Evolutionary conservation across 2,113 vertebrate species (phyloP).

Genomic region (Malurus elegans): DNA sequence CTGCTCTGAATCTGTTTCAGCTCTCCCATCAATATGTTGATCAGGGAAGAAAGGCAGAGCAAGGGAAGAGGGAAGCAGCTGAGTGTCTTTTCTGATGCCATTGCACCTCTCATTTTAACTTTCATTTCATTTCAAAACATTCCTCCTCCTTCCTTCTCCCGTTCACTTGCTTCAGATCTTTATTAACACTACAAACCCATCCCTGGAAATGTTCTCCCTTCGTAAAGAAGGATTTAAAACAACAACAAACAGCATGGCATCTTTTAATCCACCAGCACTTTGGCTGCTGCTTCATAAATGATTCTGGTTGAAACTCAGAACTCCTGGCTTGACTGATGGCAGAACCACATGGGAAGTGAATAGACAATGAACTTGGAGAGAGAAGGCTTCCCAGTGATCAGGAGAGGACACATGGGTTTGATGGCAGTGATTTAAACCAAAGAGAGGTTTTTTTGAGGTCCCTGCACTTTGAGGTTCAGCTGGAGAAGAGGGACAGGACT

Average conservation of each 20-base stretch:
- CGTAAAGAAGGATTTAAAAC: neutral
- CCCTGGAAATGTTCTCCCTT: neutral
- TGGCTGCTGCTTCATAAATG: neutral
- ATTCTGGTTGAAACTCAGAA: neutral
- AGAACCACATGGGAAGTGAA: neutral
- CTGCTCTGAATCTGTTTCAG: conserved; percentile 40
- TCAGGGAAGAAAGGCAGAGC: conserved; percentile 1
- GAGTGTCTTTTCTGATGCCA: neutral
- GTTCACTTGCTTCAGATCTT: neutral
- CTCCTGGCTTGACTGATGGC: neutral
- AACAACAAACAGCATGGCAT: neutral
- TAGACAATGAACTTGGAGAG: neutral
- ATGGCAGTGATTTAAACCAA: neutral
- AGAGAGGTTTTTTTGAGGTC: neutral
- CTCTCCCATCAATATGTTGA: neutral
- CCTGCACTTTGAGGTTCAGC: neutral
- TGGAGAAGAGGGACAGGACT: neutral
- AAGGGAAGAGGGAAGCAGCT: neutral
- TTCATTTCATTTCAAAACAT: neutral
- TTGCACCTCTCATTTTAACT: neutral
- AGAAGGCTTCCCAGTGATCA: neutral
- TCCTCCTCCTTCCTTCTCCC: neutral
- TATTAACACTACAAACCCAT: conserved; percentile 10
- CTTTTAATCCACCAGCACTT: neutral
- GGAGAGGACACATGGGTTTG: neutral